These are phyloP conservation scores for Trinectes maculatus DNA, from an alignment of 2,113 vertebrate genomes.

Conservation along the genomic window DNA sequence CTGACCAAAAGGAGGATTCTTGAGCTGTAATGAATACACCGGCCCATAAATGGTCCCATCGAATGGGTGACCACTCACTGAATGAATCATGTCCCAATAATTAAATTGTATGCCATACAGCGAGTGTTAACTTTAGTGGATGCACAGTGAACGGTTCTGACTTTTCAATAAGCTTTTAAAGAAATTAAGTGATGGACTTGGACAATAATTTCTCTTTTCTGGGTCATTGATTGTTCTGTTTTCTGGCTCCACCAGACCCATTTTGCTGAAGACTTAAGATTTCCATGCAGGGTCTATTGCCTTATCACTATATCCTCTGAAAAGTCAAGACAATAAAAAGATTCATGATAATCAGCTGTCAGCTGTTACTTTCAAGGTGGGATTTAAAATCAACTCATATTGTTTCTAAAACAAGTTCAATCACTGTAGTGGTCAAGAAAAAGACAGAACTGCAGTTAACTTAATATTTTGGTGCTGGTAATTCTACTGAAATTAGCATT, in stretches of 20 bases:
- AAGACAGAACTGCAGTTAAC: background rate
- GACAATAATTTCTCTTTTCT: slow-evolving; percentile 94
- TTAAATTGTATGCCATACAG: slow-evolving; percentile 81
- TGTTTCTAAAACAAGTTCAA: slow-evolving; percentile 13
- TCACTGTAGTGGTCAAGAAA: background rate
- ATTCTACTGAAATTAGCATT: too few species aligned
- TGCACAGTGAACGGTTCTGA: slow-evolving; percentile 81
- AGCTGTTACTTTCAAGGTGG: slow-evolving; percentile 31
- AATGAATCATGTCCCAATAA: slow-evolving; percentile 82
- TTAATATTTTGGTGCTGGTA: too few species aligned
- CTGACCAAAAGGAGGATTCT: slow-evolving; percentile 77
- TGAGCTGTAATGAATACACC: slow-evolving; percentile 68
- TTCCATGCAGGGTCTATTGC: slow-evolving; percentile 87
- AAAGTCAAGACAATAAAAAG: slow-evolving; percentile 38
- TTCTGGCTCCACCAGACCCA: slow-evolving; percentile 85
- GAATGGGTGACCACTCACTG: slow-evolving; percentile 78
- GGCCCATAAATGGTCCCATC: slow-evolving; percentile 72
- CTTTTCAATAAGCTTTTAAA: slow-evolving; percentile 93
- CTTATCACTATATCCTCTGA: slow-evolving; percentile 85
- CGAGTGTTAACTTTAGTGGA: slow-evolving; percentile 76
- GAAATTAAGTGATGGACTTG: slow-evolving; percentile 92
- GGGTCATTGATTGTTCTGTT: slow-evolving; percentile 91
- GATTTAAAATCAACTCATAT: too few species aligned
- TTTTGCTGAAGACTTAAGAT: slow-evolving; percentile 84
- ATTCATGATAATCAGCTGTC: slow-evolving; percentile 23